Evolutionary conservation across 2,113 vertebrate species (phyloP).

Genomic region (Rutilus rutilus): DNA sequence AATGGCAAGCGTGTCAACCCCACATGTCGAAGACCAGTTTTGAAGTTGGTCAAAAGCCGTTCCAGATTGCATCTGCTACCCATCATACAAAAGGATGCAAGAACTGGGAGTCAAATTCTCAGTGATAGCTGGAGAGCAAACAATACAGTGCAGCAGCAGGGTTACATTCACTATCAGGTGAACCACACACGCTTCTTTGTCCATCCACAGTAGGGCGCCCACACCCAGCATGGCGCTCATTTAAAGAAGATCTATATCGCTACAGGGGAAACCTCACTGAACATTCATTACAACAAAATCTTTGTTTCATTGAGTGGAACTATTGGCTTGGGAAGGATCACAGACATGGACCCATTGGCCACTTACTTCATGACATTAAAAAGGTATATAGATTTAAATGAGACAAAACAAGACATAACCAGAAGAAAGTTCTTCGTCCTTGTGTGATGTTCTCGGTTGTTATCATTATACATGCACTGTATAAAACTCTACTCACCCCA

Average conservation of each 20-base stretch:
- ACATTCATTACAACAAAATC: neutral
- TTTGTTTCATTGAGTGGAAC: neutral
- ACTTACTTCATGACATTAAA: neutral
- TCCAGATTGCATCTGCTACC: conserved; percentile 9
- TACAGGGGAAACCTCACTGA: neutral
- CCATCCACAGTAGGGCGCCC: neutral
- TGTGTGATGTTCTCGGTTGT: no score
- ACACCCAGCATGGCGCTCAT: neutral
- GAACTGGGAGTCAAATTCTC: neutral
- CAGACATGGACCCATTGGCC: neutral
- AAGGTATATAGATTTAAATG: conserved; percentile 14
- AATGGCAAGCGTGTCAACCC: no score
- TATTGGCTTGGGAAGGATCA: conserved; percentile 4
- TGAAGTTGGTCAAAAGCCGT: neutral
- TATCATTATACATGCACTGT: no score
- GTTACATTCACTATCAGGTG: neutral
- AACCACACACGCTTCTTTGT: neutral
- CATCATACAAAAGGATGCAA: neutral
- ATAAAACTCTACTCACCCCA: no score
- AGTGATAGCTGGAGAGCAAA: neutral
- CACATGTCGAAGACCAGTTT: neutral
- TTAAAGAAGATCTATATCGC: neutral
- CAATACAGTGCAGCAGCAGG: neutral
- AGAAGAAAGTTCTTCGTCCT: no score
- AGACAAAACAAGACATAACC: neutral